These are phyloP conservation scores for Drosophila grimshawi DNA, from an alignment of 1,140 invertebrate species.

Conservation along the genomic window DNA sequence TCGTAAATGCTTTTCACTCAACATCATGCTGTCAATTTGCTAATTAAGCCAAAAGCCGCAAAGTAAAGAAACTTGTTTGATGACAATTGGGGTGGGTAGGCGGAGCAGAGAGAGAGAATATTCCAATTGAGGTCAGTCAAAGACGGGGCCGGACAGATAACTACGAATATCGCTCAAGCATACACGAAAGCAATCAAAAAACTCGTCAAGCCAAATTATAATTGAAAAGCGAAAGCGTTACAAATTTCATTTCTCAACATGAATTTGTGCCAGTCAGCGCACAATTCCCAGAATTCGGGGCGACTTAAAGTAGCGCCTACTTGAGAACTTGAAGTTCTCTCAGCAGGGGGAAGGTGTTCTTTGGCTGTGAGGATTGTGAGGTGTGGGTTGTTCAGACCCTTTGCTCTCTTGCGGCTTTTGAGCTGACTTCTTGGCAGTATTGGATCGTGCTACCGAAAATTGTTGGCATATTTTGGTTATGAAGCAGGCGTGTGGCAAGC, in stretches of 20 bases:
- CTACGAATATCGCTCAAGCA: constrained; percentile 54
- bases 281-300: neutral
- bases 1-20: constrained; percentile 46
- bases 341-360: neutral
- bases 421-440: constrained; percentile 19
- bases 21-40: constrained; percentile 58
- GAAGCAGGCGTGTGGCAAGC: constrained; percentile 34
- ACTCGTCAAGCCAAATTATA: constrained; percentile 54
- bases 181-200: constrained; percentile 60
- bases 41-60: constrained; percentile 56
- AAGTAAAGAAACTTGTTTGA: constrained; percentile 49
- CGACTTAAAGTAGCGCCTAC: constrained; percentile 31
- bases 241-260: constrained; percentile 58
- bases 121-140: constrained; percentile 52
- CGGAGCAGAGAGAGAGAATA: neutral
- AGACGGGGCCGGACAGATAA: constrained; percentile 40
- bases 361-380: neutral
- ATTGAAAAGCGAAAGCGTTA: constrained; percentile 63
- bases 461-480: constrained; percentile 35
- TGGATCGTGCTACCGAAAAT: constrained; percentile 29
- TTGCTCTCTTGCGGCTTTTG: constrained; percentile 34
- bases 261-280: constrained; percentile 43
- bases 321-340: neutral
- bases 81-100: neutral
- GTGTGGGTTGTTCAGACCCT: neutral